Percentiles rank a stretch among this genome's conserved stretches.
phyloP scores from a whole-genome alignment of 2,113 vertebrate genomes.

The Sisor rabdophorus region DNA sequence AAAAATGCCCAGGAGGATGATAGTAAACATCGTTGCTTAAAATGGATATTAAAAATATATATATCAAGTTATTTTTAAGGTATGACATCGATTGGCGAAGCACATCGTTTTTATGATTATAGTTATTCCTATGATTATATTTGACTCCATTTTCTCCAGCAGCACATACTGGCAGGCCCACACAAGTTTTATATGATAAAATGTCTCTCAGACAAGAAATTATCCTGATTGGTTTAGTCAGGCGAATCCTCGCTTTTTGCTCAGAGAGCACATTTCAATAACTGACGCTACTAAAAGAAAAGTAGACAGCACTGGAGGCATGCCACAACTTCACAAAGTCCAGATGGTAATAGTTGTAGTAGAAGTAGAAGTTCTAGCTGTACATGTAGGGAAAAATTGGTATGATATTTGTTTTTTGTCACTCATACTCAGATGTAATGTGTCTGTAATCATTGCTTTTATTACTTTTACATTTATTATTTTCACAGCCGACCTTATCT shows the following conservation, averaged over 20 bases:
- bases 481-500: no score
- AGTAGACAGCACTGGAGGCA: neutral
- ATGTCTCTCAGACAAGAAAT: conserved; percentile 10
- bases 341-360: neutral
- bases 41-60: neutral
- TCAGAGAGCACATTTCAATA: neutral
- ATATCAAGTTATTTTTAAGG: conserved; percentile 7
- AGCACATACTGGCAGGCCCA: neutral
- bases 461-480: no score
- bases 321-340: neutral
- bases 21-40: neutral
- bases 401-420: neutral
- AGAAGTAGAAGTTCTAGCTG: no score
- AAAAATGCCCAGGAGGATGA: no score
- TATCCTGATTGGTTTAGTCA: conserved; percentile 8
- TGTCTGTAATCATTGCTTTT: neutral
- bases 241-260: neutral
- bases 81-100: conserved; percentile 10
- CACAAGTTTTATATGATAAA: neutral
- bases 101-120: conserved; percentile 23
- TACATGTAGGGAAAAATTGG: neutral
- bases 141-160: conserved; percentile 3
- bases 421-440: neutral
- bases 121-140: conserved; percentile 13
- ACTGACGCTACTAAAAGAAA: neutral